A percentile compares a stretch with the other conserved stretches of the same genome.
These are phyloP conservation scores for Mus caroli DNA, from an alignment of 2,797 vertebrate genomes.

Conservation along the genomic window DNA sequence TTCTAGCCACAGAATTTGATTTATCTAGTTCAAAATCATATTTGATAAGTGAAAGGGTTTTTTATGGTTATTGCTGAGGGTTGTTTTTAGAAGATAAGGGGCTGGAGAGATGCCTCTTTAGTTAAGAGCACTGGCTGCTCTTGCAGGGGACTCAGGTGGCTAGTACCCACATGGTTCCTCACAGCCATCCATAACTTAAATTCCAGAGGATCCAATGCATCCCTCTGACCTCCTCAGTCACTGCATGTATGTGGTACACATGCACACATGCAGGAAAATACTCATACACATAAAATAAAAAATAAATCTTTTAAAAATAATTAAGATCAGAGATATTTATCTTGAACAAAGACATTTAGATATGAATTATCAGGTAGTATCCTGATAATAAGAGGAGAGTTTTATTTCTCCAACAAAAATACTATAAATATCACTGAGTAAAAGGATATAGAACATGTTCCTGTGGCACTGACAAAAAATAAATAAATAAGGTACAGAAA, in stretches of 20 bases:
- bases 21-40: slow-evolving; percentile 64
- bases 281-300: background rate
- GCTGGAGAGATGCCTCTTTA: background rate
- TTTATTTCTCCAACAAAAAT: slow-evolving; percentile 37
- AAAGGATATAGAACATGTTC: background rate
- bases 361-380: background rate
- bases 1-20: slow-evolving; percentile 43
- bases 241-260: background rate
- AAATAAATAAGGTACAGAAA: slow-evolving; percentile 37
- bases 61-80: slow-evolving; percentile 23
- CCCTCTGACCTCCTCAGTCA: background rate
- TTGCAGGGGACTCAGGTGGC: background rate
- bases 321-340: slow-evolving; percentile 15
- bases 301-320: background rate
- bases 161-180: background rate
- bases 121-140: background rate
- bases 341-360: slow-evolving; percentile 46
- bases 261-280: background rate
- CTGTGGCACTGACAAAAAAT: background rate
- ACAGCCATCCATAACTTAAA: background rate
- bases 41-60: background rate
- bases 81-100: slow-evolving; percentile 47
- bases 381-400: slow-evolving; percentile 52
- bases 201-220: background rate
- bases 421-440: background rate